Conservation (phyloP, 2,113 vertebrate species). For the Mastomys coucha region DNA sequence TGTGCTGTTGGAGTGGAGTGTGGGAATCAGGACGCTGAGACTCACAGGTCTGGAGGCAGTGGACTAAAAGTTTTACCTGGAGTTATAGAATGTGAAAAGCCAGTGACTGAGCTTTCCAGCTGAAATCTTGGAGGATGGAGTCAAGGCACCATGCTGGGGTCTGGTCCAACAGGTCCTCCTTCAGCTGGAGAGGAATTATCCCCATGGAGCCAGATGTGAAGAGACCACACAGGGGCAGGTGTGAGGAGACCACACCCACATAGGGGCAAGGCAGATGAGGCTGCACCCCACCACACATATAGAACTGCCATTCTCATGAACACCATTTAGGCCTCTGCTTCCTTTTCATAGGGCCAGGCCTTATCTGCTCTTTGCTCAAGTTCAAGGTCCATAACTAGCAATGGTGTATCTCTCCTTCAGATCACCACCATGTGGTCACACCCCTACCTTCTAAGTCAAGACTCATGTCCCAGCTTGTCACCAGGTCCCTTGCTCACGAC, state of each 20-base stretch:
- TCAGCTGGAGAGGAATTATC: neutral
- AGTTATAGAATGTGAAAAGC: neutral
- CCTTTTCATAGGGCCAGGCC: neutral
- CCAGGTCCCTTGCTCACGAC: neutral
- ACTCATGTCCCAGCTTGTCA: neutral
- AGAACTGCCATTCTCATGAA: neutral
- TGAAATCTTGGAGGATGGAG: neutral
- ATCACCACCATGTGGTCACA: neutral
- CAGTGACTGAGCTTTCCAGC: neutral
- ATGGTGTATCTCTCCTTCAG: neutral
- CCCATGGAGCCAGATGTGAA: neutral
- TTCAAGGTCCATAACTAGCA: neutral
- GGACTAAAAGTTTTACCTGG: conserved; percentile 14
- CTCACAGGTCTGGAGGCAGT: neutral
- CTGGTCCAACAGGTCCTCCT: neutral
- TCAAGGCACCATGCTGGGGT: neutral
- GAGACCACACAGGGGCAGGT: neutral
- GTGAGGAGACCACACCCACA: neutral
- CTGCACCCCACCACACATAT: neutral
- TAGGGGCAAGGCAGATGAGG: no score
- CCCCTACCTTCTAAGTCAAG: neutral
- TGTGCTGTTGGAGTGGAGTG: neutral
- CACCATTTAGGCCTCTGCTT: neutral
- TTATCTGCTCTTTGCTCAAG: neutral
- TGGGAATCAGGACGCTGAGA: neutral